Evolutionary conservation across 2,888 invertebrate genomes (phyloP).

Genomic region (Dasypogon diadema): DNA sequence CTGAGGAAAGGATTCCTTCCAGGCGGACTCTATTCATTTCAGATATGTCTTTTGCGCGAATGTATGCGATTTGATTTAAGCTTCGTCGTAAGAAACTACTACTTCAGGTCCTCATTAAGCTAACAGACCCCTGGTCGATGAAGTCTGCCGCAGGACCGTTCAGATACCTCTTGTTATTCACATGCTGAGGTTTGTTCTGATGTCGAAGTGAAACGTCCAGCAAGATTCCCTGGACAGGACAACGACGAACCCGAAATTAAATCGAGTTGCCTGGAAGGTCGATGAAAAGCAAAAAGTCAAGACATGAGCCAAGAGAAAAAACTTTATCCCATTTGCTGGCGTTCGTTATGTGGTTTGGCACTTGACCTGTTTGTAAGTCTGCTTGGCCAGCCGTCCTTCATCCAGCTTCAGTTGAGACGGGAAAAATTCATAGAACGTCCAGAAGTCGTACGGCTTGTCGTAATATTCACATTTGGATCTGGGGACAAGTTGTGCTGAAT

Average conservation of each 20-base stretch:
- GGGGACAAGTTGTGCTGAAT: slow-evolving; percentile 42
- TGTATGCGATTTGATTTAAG: slow-evolving; percentile 46
- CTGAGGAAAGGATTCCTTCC: slow-evolving; percentile 8
- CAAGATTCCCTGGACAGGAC: slow-evolving; percentile 5
- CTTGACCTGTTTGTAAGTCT: slow-evolving; percentile 38
- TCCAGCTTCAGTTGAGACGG: not conserved
- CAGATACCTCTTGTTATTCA: slow-evolving; percentile 38
- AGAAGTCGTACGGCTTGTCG: slow-evolving; percentile 12
- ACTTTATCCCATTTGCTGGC: slow-evolving; percentile 33
- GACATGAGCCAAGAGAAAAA: slow-evolving; percentile 24
- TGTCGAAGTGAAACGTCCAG: not conserved
- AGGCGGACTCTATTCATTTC: slow-evolving; percentile 8
- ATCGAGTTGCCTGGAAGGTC: slow-evolving; percentile 39
- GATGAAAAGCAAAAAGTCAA: slow-evolving; percentile 40
- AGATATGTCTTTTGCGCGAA: slow-evolving; percentile 8
- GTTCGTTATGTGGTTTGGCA: slow-evolving; percentile 50
- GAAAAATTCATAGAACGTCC: not conserved
- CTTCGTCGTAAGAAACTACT: slow-evolving; percentile 42
- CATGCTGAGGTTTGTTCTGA: not conserved
- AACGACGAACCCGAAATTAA: slow-evolving; percentile 43
- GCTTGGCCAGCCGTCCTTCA: slow-evolving; percentile 4
- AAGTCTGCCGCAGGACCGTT: slow-evolving; percentile 31
- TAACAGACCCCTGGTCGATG: slow-evolving; percentile 8
- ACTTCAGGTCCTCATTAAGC: slow-evolving; percentile 41
- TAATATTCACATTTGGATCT: slow-evolving; percentile 35